A percentile compares a stretch with the other conserved stretches of the same genome.
Evolutionary conservation across 2,888 invertebrate genomes (phyloP).

Genomic region (Congeria kusceri): DNA sequence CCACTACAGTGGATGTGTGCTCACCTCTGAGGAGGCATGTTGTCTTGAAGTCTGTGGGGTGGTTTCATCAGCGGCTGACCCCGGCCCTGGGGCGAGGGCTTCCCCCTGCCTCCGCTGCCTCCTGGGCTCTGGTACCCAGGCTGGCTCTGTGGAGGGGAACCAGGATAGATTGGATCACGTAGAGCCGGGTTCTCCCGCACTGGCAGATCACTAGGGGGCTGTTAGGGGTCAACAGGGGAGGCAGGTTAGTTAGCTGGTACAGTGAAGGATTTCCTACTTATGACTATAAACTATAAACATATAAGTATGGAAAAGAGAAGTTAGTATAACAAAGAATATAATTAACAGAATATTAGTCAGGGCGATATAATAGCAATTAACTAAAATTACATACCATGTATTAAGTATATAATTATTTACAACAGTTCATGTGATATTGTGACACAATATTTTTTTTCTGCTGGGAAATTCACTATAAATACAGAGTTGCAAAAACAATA

Average conservation of each 20-base stretch:
- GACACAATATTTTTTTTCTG: too few relatives aligned
- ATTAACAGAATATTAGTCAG: too few relatives aligned
- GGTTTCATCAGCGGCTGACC: constrained; percentile 79
- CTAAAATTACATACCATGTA: too few relatives aligned
- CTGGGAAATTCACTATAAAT: too few relatives aligned
- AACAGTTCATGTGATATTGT: too few relatives aligned
- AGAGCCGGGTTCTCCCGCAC: constrained; percentile 52
- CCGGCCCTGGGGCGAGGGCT: constrained; percentile 29
- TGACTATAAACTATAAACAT: too few relatives aligned
- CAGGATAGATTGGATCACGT: constrained; percentile 62
- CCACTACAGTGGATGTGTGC: constrained; percentile 18
- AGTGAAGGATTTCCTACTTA: too few relatives aligned
- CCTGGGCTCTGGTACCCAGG: constrained; percentile 63
- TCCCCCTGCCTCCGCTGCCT: constrained; percentile 31
- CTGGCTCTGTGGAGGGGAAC: constrained; percentile 61
- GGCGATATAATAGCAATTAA: too few relatives aligned
- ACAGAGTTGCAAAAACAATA: too few relatives aligned
- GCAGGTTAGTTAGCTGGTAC: background rate
- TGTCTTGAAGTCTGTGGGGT: constrained; percentile 88
- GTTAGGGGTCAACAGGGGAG: constrained; percentile 20
- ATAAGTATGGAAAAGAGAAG: too few relatives aligned
- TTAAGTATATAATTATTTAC: too few relatives aligned
- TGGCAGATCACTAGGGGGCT: constrained; percentile 56
- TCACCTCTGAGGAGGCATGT: constrained; percentile 81
- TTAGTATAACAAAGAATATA: too few relatives aligned